These are phyloP conservation scores for Monomorium pharaonis DNA, from an alignment of 1,140 invertebrate species.

Conservation along the genomic window DNA sequence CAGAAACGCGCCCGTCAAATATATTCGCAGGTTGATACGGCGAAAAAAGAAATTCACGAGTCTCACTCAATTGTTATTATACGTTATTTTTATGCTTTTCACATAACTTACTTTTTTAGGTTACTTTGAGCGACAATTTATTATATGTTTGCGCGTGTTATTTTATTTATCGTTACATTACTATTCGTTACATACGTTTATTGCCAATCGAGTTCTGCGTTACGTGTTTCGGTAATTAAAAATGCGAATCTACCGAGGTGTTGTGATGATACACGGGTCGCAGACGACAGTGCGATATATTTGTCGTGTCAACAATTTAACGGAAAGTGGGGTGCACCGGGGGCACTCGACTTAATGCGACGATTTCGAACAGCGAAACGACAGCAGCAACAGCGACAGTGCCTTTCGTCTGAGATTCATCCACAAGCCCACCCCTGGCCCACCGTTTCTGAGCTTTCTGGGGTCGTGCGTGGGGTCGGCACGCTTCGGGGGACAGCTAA, in stretches of 20 bases:
- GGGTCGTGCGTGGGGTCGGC: slow-evolving; percentile 69
- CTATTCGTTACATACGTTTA: neutral
- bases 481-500: slow-evolving; percentile 80
- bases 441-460: slow-evolving; percentile 67
- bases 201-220: too few relatives aligned
- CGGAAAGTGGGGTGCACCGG: slow-evolving; percentile 70
- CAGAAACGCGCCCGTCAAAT: slow-evolving; percentile 13
- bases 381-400: slow-evolving; percentile 64
- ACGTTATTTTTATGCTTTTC: neutral
- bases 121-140: neutral
- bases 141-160: too few relatives aligned
- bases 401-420: slow-evolving; percentile 68
- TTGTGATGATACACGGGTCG: neutral
- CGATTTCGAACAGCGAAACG: slow-evolving; percentile 71
- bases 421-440: slow-evolving; percentile 36
- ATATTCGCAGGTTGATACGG: slow-evolving; percentile 8
- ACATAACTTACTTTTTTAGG: neutral
- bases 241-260: neutral
- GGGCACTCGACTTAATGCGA: slow-evolving; percentile 80
- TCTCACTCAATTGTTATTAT: neutral
- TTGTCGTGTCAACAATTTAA: slow-evolving; percentile 84
- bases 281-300: slow-evolving; percentile 78
- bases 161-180: neutral
- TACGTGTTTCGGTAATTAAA: slow-evolving; percentile 2
- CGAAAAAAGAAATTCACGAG: neutral